Base-by-base conservation (phyloP, 2,797 vertebrate genomes). In the Petrocephalus schoutedeni region DNA sequence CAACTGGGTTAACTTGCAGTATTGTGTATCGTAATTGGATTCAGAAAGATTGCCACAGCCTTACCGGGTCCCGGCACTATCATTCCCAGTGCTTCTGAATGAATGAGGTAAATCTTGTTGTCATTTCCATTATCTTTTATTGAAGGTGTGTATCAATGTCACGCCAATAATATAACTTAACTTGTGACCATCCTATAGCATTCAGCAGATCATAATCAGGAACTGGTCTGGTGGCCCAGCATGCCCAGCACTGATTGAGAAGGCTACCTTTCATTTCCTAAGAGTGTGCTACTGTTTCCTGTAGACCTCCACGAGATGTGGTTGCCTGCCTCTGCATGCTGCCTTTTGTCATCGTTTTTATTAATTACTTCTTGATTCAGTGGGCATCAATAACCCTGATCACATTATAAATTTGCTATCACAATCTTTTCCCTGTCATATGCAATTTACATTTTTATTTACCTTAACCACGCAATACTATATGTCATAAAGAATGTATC, bases 101-200 rank as follows among this genome's bases (percentile, higher is more conserved):
- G 91, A 94, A 93, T 91, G 84, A 91, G 92, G 92, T 93, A 93
- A 93, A 94, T 94, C 92, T 91, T 92, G 94, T 94, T 94, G 93
- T 94, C 92, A 91, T 93, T 93, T 93, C 91, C 91, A 91, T 95
- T 93, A 92, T 95, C 89, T 94, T 92, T 93, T 94, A 94, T 93
- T 92, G 92, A 91, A 91, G 91, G 89, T 89, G 90, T 92, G 90
- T 91, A 91, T 93, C 92, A 91, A 90, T 91, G 90, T 87, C 90
- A 88, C 88, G 87, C 61, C 64, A 19, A 80, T 88, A 90, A 92
- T 91, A 92, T 87, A 61, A 90, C 87, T 41, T n/a, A 89, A 83
- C 88, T 89, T 85, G 88, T 91, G 90, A 92, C 89, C 86, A 87
- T 89, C 57, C 19, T 0, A 80, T 85, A 87, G 45, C 28, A 90